Conservation (phyloP, 1,140 invertebrate species). For the Drosophila pectinifera region DNA sequence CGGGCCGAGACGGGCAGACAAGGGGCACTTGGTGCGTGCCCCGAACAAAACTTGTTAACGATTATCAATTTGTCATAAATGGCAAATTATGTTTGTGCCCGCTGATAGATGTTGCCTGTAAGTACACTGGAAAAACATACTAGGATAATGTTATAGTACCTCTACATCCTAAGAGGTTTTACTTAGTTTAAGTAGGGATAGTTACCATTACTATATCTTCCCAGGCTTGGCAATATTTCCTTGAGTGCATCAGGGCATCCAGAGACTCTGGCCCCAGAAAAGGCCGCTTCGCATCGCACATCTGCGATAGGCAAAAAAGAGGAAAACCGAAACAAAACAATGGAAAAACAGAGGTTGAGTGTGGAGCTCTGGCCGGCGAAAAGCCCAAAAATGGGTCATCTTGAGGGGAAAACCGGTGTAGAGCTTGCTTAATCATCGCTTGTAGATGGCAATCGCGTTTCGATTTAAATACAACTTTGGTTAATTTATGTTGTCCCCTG, state of each 20-base stretch:
- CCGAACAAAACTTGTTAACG: constrained; percentile 70
- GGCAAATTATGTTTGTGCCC: constrained; percentile 58
- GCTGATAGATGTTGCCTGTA: constrained; percentile 65
- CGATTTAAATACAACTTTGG: constrained; percentile 82
- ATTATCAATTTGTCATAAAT: constrained; percentile 84
- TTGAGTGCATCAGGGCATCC: constrained; percentile 1
- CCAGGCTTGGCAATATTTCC: too few relatives aligned
- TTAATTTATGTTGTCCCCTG: constrained; percentile 80
- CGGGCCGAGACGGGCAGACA: not conserved
- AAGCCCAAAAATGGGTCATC: constrained; percentile 75
- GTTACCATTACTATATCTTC: too few relatives aligned
- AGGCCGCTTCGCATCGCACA: constrained; percentile 50
- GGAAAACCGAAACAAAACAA: constrained; percentile 15
- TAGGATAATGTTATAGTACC: too few relatives aligned
- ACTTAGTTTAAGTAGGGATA: too few relatives aligned
- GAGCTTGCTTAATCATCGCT: constrained; percentile 44
- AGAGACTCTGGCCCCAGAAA: constrained; percentile 34
- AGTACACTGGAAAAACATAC: not conserved
- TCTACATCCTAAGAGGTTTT: too few relatives aligned
- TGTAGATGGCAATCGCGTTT: constrained; percentile 79
- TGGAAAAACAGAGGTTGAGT: constrained; percentile 25
- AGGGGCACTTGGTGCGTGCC: constrained; percentile 67
- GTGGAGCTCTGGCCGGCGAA: constrained; percentile 14
- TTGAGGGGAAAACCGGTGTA: constrained; percentile 16
- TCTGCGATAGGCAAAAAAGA: constrained; percentile 66